Evolutionary conservation across 2,113 vertebrate species (phyloP).

Genomic region (Ornithorhynchus anatinus): DNA sequence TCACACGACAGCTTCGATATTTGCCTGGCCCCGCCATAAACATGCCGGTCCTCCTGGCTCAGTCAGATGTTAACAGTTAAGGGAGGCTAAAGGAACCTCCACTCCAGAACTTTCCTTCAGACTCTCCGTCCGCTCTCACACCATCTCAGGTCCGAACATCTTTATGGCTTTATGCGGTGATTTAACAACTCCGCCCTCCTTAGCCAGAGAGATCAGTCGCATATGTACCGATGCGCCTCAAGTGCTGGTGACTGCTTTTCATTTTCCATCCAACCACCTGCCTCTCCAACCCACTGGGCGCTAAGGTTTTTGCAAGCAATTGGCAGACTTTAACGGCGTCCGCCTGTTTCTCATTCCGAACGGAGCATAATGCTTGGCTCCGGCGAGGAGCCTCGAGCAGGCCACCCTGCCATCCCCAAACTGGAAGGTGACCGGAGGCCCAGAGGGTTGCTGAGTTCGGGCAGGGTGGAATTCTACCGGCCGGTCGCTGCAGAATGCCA

Average conservation of each 20-base stretch:
- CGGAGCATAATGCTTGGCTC: slow-evolving; percentile 84
- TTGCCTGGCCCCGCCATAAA: slow-evolving; percentile 57
- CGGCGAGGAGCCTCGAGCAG: too few relatives aligned
- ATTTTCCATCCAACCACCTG: slow-evolving; percentile 66
- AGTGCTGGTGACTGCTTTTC: slow-evolving; percentile 64
- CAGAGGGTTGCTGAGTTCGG: too few relatives aligned
- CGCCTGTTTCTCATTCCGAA: slow-evolving; percentile 86
- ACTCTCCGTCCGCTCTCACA: slow-evolving; percentile 61
- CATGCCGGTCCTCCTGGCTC: slow-evolving; percentile 50
- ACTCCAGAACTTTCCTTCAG: slow-evolving; percentile 66
- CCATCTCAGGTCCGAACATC: slow-evolving; percentile 67
- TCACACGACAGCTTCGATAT: slow-evolving; percentile 58
- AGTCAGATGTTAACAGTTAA: slow-evolving; percentile 75
- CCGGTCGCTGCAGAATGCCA: too few relatives aligned
- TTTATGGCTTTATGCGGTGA: slow-evolving; percentile 63
- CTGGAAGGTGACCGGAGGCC: too few relatives aligned
- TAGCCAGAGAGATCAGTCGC: slow-evolving; percentile 67
- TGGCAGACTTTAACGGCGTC: slow-evolving; percentile 76
- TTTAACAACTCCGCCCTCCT: slow-evolving; percentile 68
- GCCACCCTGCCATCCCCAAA: too few relatives aligned
- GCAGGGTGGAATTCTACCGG: too few relatives aligned
- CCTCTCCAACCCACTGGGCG: slow-evolving; percentile 71
- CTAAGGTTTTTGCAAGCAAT: slow-evolving; percentile 72
- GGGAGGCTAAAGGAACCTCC: slow-evolving; percentile 73
- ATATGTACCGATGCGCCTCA: slow-evolving; percentile 60